Percentiles rank a stretch among this genome's conserved stretches.
Conservation (phyloP, 1,140 invertebrate genomes). For the Holotrichia oblita region DNA sequence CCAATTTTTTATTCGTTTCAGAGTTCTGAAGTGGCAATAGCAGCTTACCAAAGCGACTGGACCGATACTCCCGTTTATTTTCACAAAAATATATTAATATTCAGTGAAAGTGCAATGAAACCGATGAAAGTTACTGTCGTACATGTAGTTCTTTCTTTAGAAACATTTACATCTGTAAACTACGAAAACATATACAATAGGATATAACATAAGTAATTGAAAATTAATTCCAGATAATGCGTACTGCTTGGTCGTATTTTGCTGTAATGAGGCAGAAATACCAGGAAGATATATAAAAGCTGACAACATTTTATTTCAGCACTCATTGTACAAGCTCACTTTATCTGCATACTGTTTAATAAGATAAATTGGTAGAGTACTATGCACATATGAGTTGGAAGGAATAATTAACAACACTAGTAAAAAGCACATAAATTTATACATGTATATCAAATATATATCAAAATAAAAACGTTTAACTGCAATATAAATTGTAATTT, state of each 20-base stretch:
- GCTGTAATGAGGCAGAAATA: background rate
- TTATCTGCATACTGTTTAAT: too few relatives aligned
- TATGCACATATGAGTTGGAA: too few relatives aligned
- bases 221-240: conserved; percentile 8
- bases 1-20: background rate
- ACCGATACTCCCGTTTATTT: background rate
- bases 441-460: too few relatives aligned
- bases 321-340: too few relatives aligned
- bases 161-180: background rate
- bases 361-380: too few relatives aligned
- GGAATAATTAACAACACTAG: too few relatives aligned
- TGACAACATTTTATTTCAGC: too few relatives aligned
- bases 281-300: background rate
- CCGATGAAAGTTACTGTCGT: background rate
- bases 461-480: too few relatives aligned
- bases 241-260: background rate
- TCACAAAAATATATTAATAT: background rate
- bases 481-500: too few relatives aligned
- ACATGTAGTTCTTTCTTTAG: background rate
- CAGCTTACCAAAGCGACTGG: conserved; percentile 2
- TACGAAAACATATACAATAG: background rate
- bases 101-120: background rate
- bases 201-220: background rate
- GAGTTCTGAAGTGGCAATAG: background rate
- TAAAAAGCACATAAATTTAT: too few relatives aligned